These are phyloP conservation scores for Polyodon spathula DNA, from an alignment of 2,113 vertebrate genomes.

Conservation along the genomic window DNA sequence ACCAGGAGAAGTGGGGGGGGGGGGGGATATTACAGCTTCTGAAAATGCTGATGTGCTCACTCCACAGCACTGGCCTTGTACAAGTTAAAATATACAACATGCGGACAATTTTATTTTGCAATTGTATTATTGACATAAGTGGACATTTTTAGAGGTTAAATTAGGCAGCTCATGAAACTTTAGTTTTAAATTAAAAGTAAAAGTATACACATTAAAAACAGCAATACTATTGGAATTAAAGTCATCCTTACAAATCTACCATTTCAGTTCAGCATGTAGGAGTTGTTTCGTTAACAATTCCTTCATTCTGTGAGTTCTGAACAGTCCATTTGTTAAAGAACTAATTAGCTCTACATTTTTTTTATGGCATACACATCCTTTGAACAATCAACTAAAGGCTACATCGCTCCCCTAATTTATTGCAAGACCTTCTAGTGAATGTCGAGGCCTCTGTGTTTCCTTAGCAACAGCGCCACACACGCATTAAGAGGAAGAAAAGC, in stretches of 20 bases:
- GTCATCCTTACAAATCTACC: background rate
- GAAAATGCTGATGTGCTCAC: no score
- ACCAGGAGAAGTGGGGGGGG: no score
- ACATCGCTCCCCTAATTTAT: constrained; percentile 52
- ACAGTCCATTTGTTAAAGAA: background rate
- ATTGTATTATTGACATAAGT: no score
- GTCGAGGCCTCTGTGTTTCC: constrained; percentile 50
- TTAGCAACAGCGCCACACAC: constrained; percentile 51
- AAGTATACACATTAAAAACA: no score
- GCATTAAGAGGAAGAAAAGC: constrained; percentile 34
- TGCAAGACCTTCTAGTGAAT: constrained; percentile 51
- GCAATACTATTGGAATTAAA: background rate
- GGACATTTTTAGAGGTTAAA: no score
- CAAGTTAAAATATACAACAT: no score
- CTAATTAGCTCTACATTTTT: background rate
- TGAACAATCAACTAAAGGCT: constrained; percentile 30
- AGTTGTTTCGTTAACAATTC: background rate
- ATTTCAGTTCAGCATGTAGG: background rate
- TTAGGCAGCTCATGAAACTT: no score
- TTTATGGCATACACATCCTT: constrained; percentile 13
- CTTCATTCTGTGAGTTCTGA: background rate
- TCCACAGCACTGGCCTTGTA: no score
- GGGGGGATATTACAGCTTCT: no score
- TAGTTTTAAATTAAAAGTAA: no score
- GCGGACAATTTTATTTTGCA: no score